Percentiles rank a stretch among this genome's conserved stretches.
Conservation (phyloP, 2,888 invertebrate genomes). For the Tubiluchus corallicola region DNA sequence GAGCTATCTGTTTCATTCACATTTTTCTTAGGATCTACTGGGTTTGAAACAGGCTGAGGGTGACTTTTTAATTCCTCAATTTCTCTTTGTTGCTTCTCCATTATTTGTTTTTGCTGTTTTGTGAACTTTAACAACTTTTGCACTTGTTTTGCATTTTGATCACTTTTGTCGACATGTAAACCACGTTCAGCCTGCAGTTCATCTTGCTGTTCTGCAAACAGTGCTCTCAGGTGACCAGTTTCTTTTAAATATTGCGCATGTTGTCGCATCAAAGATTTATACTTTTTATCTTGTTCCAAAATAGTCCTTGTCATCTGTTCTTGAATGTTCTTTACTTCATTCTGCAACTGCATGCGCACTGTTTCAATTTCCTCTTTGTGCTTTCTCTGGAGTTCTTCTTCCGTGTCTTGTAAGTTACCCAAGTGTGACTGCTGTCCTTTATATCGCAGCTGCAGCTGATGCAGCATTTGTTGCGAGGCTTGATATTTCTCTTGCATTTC, state of each 20-base stretch:
- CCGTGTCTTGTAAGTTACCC: background rate
- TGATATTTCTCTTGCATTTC: background rate
- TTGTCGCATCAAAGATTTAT: background rate
- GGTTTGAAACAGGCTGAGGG: no score
- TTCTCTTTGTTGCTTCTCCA: background rate
- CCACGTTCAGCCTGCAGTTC: background rate
- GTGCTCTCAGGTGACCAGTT: background rate
- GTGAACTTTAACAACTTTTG: background rate
- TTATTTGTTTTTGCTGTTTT: background rate
- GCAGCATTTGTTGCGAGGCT: background rate
- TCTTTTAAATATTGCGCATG: background rate
- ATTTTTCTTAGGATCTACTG: no score
- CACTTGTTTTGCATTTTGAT: background rate
- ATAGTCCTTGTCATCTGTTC: background rate
- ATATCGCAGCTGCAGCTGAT: background rate
- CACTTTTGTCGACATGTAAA: no score
- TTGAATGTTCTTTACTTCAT: background rate
- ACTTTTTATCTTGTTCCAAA: background rate
- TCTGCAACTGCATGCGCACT: background rate
- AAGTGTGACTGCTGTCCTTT: background rate
- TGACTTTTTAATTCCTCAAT: background rate
- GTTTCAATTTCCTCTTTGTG: background rate
- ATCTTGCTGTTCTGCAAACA: background rate
- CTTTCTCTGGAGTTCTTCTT: background rate
- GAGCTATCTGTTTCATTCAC: no score